A percentile compares a stretch with the other conserved stretches of the same genome.
Evolutionary conservation across 2,797 vertebrate species (phyloP).

Genomic region (Epinephelus malabaricus): DNA sequence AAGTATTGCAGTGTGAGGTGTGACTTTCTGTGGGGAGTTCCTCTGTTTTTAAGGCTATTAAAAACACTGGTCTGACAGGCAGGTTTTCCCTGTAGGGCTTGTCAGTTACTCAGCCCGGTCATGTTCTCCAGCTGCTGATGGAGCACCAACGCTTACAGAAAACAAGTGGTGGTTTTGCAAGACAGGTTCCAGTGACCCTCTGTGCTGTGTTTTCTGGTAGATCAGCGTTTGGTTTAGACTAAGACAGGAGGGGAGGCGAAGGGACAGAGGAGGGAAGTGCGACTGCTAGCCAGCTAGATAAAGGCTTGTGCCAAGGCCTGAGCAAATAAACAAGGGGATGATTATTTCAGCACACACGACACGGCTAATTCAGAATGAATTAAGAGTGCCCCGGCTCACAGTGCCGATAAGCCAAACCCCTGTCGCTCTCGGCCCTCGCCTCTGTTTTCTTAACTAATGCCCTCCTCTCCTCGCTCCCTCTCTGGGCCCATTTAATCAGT

Average conservation of each 20-base stretch:
- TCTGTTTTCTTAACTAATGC: slow-evolving; percentile 87
- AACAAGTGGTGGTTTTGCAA: slow-evolving; percentile 56
- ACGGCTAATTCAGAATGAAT: slow-evolving; percentile 80
- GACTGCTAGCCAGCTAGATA: slow-evolving; percentile 63
- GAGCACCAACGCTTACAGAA: slow-evolving; percentile 43
- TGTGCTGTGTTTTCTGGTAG: slow-evolving; percentile 62
- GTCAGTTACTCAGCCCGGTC: slow-evolving; percentile 52
- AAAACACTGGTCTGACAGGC: slow-evolving; percentile 66
- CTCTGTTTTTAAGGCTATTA: slow-evolving; percentile 52
- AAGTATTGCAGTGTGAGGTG: slow-evolving; percentile 48
- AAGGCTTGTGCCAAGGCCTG: slow-evolving; percentile 73
- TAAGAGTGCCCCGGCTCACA: slow-evolving; percentile 70
- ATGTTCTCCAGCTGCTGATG: slow-evolving; percentile 61
- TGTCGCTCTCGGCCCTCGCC: slow-evolving; percentile 62
- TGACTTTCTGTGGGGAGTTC: slow-evolving; percentile 37
- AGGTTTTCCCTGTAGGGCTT: slow-evolving; percentile 57
- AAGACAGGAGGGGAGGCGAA: slow-evolving; percentile 19
- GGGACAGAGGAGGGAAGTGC: slow-evolving; percentile 36
- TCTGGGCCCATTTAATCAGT: slow-evolving; percentile 74
- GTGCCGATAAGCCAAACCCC: slow-evolving; percentile 76
- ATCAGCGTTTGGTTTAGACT: slow-evolving; percentile 56
- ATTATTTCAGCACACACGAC: slow-evolving; percentile 82
- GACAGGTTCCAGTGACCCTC: slow-evolving; percentile 67
- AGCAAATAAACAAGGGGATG: slow-evolving; percentile 83
- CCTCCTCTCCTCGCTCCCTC: slow-evolving; percentile 62